A percentile compares a stretch with the other conserved stretches of the same genome.
phyloP scores from a whole-genome alignment of 2,113 vertebrate genomes.

The Ondatra zibethicus region DNA sequence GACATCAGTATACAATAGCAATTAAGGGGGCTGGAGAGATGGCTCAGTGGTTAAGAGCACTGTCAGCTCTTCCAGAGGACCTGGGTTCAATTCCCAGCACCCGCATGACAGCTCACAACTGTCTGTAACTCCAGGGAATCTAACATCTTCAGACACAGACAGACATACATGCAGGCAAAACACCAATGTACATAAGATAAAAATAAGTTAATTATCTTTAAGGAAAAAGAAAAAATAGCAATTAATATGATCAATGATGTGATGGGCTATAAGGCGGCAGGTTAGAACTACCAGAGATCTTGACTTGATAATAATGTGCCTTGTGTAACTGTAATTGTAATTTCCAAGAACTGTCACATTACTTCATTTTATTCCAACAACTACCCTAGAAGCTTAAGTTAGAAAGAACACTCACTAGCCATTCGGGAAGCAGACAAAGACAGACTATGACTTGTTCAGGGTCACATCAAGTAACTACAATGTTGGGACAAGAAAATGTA shows the following conservation, averaged over 20 bases:
- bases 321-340: background rate
- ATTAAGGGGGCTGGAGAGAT: too few species aligned
- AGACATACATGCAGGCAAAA: too few species aligned
- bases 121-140: too few species aligned
- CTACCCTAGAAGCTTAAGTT: conserved; percentile 33
- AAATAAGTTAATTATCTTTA: too few species aligned
- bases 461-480: conserved; percentile 34
- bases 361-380: conserved; percentile 66
- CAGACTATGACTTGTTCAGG: conserved; percentile 5
- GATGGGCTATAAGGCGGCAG: conserved; percentile 1
- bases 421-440: conserved; percentile 36
- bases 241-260: background rate
- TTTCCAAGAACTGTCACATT: conserved; percentile 41
- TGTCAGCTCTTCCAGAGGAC: too few species aligned
- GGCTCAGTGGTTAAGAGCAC: too few species aligned
- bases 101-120: too few species aligned
- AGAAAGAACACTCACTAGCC: conserved; percentile 13
- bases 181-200: too few species aligned
- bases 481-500: conserved; percentile 59
- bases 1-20: background rate
- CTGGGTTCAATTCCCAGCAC: too few species aligned
- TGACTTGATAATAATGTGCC: conserved; percentile 19
- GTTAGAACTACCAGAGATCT: conserved; percentile 30
- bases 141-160: too few species aligned
- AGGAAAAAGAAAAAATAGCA: too few species aligned